Evolutionary conservation across 2,888 invertebrate species (phyloP).

Genomic region (Onchidella celtica): DNA sequence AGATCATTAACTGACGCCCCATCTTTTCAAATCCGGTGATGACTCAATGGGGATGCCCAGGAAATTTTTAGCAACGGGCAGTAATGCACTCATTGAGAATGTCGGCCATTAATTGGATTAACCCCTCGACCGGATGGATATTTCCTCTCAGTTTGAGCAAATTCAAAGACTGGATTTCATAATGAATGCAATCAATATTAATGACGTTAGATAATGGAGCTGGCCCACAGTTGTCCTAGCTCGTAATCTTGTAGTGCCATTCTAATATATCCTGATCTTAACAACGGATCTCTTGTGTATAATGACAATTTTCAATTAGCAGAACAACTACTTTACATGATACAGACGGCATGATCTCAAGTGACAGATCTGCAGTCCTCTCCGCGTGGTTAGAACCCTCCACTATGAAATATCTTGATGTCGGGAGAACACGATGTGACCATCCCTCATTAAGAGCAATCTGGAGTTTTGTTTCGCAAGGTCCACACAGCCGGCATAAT

Average conservation of each 20-base stretch:
- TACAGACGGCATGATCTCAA: no score
- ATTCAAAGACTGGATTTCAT: slow-evolving; percentile 11
- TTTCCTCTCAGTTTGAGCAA: not conserved
- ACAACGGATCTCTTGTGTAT: no score
- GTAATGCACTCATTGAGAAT: not conserved
- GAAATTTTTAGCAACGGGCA: not conserved
- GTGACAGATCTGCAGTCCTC: no score
- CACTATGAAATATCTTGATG: no score
- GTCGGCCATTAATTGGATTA: slow-evolving; percentile 20
- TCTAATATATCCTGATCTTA: not conserved
- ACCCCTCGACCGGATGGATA: not conserved
- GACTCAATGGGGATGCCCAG: slow-evolving; percentile 12
- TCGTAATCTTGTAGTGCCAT: not conserved
- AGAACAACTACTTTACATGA: no score
- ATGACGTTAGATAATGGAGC: not conserved
- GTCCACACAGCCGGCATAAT: no score
- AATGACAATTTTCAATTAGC: no score
- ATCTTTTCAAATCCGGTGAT: slow-evolving; percentile 5
- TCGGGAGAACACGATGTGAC: no score
- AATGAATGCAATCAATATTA: slow-evolving; percentile 6
- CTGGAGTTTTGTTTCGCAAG: no score
- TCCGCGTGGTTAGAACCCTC: no score
- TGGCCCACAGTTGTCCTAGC: not conserved
- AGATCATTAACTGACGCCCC: slow-evolving; percentile 9
- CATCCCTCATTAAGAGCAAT: no score